phyloP scores from a whole-genome alignment of 2,888 invertebrate species.

The Trichogramma evanescens region DNA sequence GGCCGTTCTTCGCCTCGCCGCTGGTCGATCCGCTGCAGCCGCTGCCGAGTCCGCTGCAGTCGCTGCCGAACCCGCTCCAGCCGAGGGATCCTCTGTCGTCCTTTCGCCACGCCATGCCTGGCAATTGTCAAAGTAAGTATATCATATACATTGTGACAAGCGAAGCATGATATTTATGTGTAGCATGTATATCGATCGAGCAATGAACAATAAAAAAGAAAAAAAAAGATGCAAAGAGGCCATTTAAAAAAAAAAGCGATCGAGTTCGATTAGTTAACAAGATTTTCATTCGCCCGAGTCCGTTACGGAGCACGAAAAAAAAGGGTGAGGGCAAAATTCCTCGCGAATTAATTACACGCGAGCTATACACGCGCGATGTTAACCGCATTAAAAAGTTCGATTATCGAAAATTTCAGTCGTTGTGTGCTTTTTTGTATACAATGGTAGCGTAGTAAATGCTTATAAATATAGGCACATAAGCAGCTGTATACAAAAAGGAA shows the following conservation, averaged over 20 bases:
- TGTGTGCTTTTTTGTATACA: background rate
- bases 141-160: constrained; percentile 21
- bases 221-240: background rate
- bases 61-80: constrained; percentile 54
- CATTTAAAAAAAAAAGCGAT: background rate
- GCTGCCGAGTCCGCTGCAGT: constrained; percentile 43
- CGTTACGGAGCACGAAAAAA: background rate
- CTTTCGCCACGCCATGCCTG: constrained; percentile 83
- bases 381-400: constrained; percentile 1
- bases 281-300: constrained; percentile 4
- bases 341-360: constrained; percentile 1
- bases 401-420: constrained; percentile 3
- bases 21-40: constrained; percentile 44
- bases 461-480: background rate
- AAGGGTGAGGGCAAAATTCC: background rate
- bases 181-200: background rate
- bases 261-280: constrained; percentile 1
- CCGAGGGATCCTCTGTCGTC: constrained; percentile 76
- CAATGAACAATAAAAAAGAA: background rate
- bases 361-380: background rate
- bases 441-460: no score
- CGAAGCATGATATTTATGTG: background rate
- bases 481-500: background rate
- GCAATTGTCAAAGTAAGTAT: constrained; percentile 87
- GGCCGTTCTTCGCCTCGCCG: constrained; percentile 44